A percentile compares a stretch with the other conserved stretches of the same genome.
These are phyloP conservation scores for Sebastes hubbsi DNA, from an alignment of 2,797 vertebrate genomes.

Conservation along the genomic window DNA sequence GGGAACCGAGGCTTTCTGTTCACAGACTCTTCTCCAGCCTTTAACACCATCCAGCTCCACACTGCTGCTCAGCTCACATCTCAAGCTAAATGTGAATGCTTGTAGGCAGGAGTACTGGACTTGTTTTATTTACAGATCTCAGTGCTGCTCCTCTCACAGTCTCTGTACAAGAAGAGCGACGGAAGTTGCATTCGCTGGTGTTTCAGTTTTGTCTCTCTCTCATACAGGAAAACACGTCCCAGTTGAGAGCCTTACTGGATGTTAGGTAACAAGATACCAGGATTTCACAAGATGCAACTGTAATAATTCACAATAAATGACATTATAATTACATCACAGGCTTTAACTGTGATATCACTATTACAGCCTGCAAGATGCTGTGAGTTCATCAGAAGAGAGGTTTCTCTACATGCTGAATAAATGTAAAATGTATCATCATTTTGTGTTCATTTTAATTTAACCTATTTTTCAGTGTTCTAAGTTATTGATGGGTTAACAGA, in stretches of 20 bases:
- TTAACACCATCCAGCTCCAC: not conserved
- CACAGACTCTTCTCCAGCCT: not conserved
- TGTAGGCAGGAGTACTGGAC: not conserved
- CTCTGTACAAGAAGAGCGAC: not conserved
- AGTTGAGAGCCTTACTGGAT: not conserved
- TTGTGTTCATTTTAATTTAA: too few relatives aligned
- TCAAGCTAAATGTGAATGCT: constrained; percentile 1
- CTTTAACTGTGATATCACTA: too few relatives aligned
- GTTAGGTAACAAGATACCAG: not conserved
- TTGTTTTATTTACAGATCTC: not conserved
- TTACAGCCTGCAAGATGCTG: too few relatives aligned
- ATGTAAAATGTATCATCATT: too few relatives aligned
- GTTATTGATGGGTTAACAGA: too few relatives aligned
- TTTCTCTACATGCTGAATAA: rapidly evolving
- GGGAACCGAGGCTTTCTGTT: not conserved
- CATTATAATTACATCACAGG: too few relatives aligned
- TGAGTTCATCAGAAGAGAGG: too few relatives aligned
- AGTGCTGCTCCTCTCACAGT: not conserved
- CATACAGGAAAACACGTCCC: not conserved
- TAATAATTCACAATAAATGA: too few relatives aligned
- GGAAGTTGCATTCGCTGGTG: not conserved
- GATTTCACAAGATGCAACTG: too few relatives aligned
- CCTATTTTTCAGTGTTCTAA: too few relatives aligned
- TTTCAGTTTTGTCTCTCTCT: not conserved
- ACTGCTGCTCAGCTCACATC: not conserved